These are phyloP conservation scores for Lordiphosa collinella DNA, from an alignment of 1,140 invertebrate species.

Conservation along the genomic window DNA sequence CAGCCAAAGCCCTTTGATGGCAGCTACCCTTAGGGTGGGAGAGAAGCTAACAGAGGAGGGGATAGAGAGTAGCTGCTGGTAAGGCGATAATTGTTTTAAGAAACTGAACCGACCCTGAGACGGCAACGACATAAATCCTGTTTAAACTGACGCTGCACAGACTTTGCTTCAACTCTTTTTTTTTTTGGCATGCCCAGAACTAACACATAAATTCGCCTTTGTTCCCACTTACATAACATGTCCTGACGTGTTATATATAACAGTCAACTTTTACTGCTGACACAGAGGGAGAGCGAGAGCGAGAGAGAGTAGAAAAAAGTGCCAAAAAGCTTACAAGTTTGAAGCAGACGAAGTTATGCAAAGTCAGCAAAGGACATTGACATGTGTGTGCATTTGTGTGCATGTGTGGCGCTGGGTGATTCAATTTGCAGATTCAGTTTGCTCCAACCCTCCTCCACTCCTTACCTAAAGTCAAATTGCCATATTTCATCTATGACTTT, in stretches of 20 bases:
- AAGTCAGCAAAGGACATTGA: constrained; percentile 74
- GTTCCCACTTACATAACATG: constrained; percentile 74
- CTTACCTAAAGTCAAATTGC: constrained; percentile 65
- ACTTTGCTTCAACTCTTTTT: too few relatives aligned
- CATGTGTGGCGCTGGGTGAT: constrained; percentile 42
- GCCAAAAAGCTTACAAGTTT: constrained; percentile 56
- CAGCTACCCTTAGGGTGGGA: constrained; percentile 20
- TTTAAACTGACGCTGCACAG: constrained; percentile 67
- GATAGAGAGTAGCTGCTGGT: constrained; percentile 11
- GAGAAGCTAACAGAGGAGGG: neutral
- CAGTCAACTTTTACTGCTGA: constrained; percentile 66
- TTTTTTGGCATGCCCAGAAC: constrained; percentile 16
- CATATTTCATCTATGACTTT: constrained; percentile 75
- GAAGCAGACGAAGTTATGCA: constrained; percentile 67
- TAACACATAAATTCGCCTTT: constrained; percentile 71
- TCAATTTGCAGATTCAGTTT: constrained; percentile 72
- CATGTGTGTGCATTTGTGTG: constrained; percentile 36
- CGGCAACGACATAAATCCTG: constrained; percentile 66
- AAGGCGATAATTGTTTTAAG: constrained; percentile 70
- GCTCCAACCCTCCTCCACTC: constrained; percentile 31
- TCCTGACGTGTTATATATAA: constrained; percentile 59
- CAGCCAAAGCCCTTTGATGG: constrained; percentile 70
- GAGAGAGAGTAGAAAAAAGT: constrained; percentile 38
- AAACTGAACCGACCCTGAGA: constrained; percentile 32
- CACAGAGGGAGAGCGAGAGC: constrained; percentile 10